Evolutionary conservation across 1,140 invertebrate genomes (phyloP).

Genomic region (Apis dorsata): DNA sequence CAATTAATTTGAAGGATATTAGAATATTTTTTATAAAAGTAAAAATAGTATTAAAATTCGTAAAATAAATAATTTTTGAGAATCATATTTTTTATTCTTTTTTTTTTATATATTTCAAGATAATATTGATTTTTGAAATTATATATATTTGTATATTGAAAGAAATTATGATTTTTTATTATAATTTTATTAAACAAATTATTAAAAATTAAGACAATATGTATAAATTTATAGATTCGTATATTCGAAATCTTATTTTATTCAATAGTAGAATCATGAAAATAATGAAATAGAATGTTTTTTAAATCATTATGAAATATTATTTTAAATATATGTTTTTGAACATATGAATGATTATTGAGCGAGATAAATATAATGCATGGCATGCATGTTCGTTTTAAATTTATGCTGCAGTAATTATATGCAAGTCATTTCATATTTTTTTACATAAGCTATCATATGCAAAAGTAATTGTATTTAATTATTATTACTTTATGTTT

Average conservation of each 20-base stretch:
- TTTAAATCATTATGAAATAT: background rate
- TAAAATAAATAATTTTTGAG: background rate
- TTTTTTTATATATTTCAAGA: background rate
- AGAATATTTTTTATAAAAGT: conserved; percentile 14
- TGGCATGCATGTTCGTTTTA: conserved; percentile 4
- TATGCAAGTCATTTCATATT: conserved; percentile 38
- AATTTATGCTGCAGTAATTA: conserved; percentile 31
- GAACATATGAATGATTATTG: conserved; percentile 5
- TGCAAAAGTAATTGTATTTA: conserved; percentile 25
- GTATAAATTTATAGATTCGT: background rate
- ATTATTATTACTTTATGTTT: conserved; percentile 24
- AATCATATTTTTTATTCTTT: conserved; percentile 19
- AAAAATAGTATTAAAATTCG: conserved; percentile 2
- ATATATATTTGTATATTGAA: background rate
- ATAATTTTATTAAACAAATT: background rate
- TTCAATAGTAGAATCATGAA: background rate
- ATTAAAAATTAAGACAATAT: no score
- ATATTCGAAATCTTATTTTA: background rate
- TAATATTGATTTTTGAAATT: background rate
- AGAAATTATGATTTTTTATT: background rate
- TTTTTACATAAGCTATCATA: conserved; percentile 26
- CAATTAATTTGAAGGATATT: conserved; percentile 30
- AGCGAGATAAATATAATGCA: conserved; percentile 30
- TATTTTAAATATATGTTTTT: background rate
- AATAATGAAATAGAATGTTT: background rate